phyloP scores from a whole-genome alignment of 2,888 invertebrate genomes.

The Sthenelais limicola region DNA sequence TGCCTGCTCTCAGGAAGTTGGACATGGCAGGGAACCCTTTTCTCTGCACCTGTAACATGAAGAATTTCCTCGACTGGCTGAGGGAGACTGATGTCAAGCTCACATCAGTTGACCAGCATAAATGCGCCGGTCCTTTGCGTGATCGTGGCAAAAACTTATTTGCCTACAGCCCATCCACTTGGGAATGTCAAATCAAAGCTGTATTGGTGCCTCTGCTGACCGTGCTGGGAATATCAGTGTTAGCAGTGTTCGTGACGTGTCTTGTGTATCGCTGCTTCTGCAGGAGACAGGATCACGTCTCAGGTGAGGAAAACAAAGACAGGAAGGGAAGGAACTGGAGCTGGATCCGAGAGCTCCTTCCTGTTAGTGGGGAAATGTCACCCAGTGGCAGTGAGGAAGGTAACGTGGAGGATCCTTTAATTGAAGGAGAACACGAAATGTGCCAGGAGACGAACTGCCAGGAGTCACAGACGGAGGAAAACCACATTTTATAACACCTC shows the following conservation, averaged over 20 bases:
- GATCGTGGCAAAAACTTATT: constrained; percentile 16
- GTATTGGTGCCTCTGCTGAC: constrained; percentile 30
- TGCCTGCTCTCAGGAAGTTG: constrained; percentile 23
- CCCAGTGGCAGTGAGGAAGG: constrained; percentile 34
- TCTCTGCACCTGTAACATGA: constrained; percentile 34
- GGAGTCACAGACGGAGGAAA: constrained; percentile 34
- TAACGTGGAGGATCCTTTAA: constrained; percentile 38
- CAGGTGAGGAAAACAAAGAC: constrained; percentile 15
- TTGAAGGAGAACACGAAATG: constrained; percentile 24
- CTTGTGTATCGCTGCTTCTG: constrained; percentile 5
- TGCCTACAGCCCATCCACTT: constrained; percentile 17
- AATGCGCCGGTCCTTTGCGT: constrained; percentile 19
- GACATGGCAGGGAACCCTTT: constrained; percentile 40
- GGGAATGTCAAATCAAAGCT: constrained; percentile 33
- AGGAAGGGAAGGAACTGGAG: constrained; percentile 27
- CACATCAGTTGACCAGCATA: constrained; percentile 36
- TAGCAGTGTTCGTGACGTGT: not conserved
- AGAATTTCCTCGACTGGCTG: constrained; percentile 39
- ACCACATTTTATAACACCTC: constrained; percentile 18
- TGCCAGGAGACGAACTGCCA: constrained; percentile 32
- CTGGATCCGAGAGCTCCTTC: constrained; percentile 40
- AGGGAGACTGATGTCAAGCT: constrained; percentile 25
- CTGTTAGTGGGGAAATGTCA: constrained; percentile 36
- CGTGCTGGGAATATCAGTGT: constrained; percentile 2
- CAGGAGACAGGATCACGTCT: not conserved